Percentiles rank a stretch among this genome's conserved stretches.
Conservation (phyloP, 92 coral and sea anemone species). For the Pocillopora meandrina region DNA sequence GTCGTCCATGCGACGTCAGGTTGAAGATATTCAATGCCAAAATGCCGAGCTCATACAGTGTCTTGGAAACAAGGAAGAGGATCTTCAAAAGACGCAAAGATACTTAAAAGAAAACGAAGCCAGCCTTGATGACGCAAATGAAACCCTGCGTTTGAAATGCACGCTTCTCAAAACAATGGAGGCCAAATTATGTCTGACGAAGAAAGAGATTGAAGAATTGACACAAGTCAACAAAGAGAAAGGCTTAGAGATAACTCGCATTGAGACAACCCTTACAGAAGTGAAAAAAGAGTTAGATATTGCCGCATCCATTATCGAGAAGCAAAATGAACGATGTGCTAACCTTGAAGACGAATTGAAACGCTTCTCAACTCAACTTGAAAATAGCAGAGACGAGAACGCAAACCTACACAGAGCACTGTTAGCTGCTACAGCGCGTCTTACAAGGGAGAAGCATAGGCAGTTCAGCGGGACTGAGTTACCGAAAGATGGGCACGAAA, state of each 20-base stretch:
- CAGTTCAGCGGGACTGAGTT: background rate
- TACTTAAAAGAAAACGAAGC: background rate
- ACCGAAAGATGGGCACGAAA: background rate
- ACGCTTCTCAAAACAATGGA: conserved; percentile 10
- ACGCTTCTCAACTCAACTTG: conserved; percentile 8
- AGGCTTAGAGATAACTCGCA: conserved; percentile 3
- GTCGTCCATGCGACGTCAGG: background rate
- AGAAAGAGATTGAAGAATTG: conserved; percentile 11
- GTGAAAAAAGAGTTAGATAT: conserved; percentile 20
- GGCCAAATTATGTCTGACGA: conserved; percentile 4
- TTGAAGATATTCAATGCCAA: background rate
- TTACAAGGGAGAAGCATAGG: conserved; percentile 9
- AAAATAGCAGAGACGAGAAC: conserved; percentile 3
- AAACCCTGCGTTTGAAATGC: background rate
- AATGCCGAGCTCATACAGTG: background rate
- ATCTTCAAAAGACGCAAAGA: background rate
- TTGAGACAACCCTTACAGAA: background rate
- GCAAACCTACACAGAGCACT: background rate
- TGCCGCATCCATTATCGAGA: background rate
- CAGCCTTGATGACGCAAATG: background rate
- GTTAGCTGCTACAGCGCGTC: background rate
- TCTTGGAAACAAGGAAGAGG: background rate
- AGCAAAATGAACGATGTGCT: background rate
- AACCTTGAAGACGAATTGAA: conserved; percentile 1
- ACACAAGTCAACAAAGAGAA: background rate